Percentiles rank a stretch among this genome's conserved stretches.
These are phyloP conservation scores for Hipparchia sbordonii DNA, from an alignment of 2,888 invertebrate species.

Conservation along the genomic window DNA sequence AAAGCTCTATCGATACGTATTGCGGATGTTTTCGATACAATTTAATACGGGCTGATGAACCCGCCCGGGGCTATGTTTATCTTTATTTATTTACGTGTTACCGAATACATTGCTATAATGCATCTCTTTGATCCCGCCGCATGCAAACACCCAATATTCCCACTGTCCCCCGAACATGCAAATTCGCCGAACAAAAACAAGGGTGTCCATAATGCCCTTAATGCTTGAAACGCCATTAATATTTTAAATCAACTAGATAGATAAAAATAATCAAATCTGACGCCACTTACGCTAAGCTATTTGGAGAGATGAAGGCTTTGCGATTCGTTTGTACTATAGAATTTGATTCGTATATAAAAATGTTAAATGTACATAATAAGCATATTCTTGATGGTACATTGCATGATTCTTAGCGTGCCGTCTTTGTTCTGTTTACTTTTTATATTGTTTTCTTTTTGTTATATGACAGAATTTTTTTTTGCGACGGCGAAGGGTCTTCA, in stretches of 20 bases:
- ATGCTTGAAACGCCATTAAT: slow-evolving; percentile 76
- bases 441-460: too few species aligned
- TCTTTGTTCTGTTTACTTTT: too few species aligned
- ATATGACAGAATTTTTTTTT: too few species aligned
- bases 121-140: slow-evolving; percentile 64
- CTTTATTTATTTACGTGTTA: slow-evolving; percentile 80
- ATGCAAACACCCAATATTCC: slow-evolving; percentile 57
- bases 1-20: slow-evolving; percentile 27
- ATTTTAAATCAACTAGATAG: slow-evolving; percentile 74
- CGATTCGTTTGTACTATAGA: not conserved
- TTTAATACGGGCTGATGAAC: slow-evolving; percentile 29
- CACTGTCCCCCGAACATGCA: slow-evolving; percentile 62
- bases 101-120: slow-evolving; percentile 72
- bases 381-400: too few species aligned
- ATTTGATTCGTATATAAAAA: not conserved
- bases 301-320: slow-evolving; percentile 33
- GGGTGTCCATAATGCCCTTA: slow-evolving; percentile 76
- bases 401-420: too few species aligned
- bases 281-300: slow-evolving; percentile 50
- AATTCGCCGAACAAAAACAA: slow-evolving; percentile 75
- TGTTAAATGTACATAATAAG: too few species aligned
- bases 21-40: slow-evolving; percentile 26
- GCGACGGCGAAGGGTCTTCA: too few species aligned
- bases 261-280: slow-evolving; percentile 71
- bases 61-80: slow-evolving; percentile 57